Evolutionary conservation across 2,113 vertebrate genomes (phyloP), one percentile per base, ranked within the genome.

Genomic region (Oncorhynchus mykiss): DNA sequence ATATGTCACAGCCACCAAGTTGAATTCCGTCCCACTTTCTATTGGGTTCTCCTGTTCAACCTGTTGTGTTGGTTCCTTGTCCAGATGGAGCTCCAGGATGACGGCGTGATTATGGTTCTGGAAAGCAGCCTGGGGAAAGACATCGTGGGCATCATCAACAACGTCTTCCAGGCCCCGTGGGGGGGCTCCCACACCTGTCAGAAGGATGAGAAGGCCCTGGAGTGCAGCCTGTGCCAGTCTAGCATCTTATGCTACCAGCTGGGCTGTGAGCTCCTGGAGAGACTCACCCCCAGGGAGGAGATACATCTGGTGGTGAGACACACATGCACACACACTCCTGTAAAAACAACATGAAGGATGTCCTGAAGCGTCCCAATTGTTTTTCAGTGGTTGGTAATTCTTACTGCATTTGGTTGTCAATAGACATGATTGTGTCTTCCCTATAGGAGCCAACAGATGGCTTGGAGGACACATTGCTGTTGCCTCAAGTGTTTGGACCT

Each of bases 31-130:
- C 72, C 51, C 66, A 69, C 27, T 68, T 18, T 39, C 60, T 79
- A 80, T 79, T 80, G n/a, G 14, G 8, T 68, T 31, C 67, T 70
- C 18, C 71, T 60, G 8, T n/a, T 22, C 3, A 11, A 59, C 20
- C 4, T 34, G 64, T 69, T 45, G 13, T 72, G 45, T 74, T 22
- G 16, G 18, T 14, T 31, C 3, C 25, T 70, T 72, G 69, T 77
- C 78, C 91, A 99, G 98, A 99, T 99, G 97, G 97, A 99, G 89
- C 93, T 99, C 34, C 98, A 99, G 88, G 97, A 99, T 84, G 97
- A 99, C 34, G 96, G 96, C 62, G 93, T 99, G 90, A 96, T 96
- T 66, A 90, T 97, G 92, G 98, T 96, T 68, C 94, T 99, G 85
- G 97, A 99, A 81, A 95, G 97, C 88, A 96, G 93, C 85, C 92